Evolutionary conservation across 2,113 vertebrate genomes (phyloP).

Genomic region (Cololabis saira): DNA sequence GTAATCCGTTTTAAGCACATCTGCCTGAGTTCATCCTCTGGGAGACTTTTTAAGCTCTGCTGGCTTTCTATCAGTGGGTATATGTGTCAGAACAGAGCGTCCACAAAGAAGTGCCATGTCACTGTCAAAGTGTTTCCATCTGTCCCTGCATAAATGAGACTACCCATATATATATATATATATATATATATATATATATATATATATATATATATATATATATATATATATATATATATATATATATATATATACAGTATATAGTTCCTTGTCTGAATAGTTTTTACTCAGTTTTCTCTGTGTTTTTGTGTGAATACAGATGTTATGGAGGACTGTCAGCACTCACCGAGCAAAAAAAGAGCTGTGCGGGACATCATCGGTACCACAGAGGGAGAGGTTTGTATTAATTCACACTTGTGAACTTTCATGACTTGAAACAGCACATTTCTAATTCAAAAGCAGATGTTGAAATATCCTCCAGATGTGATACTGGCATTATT

Average conservation of each 20-base stretch:
- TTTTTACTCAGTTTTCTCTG: slow-evolving; percentile 5
- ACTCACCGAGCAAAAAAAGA: slow-evolving; percentile 79
- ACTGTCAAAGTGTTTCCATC: slow-evolving; percentile 54
- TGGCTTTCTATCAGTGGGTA: slow-evolving; percentile 32
- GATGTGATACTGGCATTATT: too few relatives aligned
- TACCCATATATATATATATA: slow-evolving; percentile 4
- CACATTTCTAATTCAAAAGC: neutral
- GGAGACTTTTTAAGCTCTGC: slow-evolving; percentile 29
- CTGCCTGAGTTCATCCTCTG: slow-evolving; percentile 20
- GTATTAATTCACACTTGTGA: slow-evolving; percentile 51
- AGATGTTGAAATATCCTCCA: too few relatives aligned
- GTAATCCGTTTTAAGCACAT: slow-evolving; percentile 45
- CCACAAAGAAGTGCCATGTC: slow-evolving; percentile 22
- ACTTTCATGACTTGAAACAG: neutral
- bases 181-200: too few relatives aligned
- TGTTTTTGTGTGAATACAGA: slow-evolving; percentile 49
- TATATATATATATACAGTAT: too few relatives aligned
- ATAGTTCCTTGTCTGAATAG: too few relatives aligned
- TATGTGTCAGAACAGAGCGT: slow-evolving; percentile 32
- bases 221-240: neutral
- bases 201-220: neutral
- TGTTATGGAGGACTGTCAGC: slow-evolving; percentile 28
- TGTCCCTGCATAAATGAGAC: slow-evolving; percentile 48
- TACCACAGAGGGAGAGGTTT: slow-evolving; percentile 88
- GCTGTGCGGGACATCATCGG: slow-evolving; percentile 84